Evolutionary conservation across 2,113 vertebrate genomes (phyloP).

Genomic region (Saguinus midas): DNA sequence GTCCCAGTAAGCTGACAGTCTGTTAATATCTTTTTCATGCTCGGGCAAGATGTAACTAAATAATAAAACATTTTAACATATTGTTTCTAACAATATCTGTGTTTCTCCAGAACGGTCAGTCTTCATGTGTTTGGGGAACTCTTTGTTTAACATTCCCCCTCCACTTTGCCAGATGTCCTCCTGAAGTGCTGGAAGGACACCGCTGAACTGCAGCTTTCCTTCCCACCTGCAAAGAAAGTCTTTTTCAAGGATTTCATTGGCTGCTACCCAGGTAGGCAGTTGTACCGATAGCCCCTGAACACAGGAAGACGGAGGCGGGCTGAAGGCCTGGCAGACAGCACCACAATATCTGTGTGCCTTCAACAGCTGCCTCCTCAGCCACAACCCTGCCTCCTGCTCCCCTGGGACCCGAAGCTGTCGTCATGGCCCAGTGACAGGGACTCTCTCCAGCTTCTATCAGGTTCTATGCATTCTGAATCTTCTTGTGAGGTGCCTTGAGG

Average conservation of each 20-base stretch:
- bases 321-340: not conserved
- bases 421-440: too few species aligned
- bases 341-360: fast-evolving
- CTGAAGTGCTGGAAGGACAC: not conserved
- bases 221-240: not conserved
- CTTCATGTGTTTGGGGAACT: constrained; percentile 44
- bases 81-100: constrained; percentile 70
- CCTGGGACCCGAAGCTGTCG: not conserved
- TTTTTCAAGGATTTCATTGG: not conserved
- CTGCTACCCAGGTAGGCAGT: not conserved
- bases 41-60: constrained; percentile 76
- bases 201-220: not conserved
- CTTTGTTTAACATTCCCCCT: not conserved
- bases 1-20: constrained; percentile 66
- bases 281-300: not conserved
- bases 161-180: not conserved
- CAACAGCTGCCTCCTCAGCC: not conserved
- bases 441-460: not conserved
- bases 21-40: constrained; percentile 65
- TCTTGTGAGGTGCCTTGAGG: not conserved
- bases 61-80: constrained; percentile 68
- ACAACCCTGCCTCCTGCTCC: not conserved
- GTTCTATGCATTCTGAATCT: too few species aligned
- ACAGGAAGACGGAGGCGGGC: not conserved
- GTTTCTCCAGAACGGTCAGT: constrained; percentile 60